Conservation (phyloP, 2,888 invertebrate genomes). For the Platycheirus albimanus region DNA sequence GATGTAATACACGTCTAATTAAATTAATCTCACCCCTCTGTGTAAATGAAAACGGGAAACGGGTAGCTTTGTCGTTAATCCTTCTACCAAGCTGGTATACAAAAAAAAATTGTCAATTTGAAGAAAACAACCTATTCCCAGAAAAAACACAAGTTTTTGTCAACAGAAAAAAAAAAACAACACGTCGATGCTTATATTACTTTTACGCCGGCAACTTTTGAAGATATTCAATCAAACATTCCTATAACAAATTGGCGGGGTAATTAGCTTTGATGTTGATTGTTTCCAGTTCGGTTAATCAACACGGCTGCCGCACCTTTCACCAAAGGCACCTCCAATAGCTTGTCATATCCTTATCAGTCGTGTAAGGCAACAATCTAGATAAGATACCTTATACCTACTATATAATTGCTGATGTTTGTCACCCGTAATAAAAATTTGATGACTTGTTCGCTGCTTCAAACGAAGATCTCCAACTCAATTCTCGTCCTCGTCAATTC, state of each 20-base stretch:
- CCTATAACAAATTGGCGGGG: conserved; percentile 81
- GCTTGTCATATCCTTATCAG: conserved; percentile 69
- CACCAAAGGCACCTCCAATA: conserved; percentile 32
- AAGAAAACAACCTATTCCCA: conserved; percentile 2
- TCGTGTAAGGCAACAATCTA: conserved; percentile 71
- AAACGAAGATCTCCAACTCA: conserved; percentile 66
- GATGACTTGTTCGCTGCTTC: conserved; percentile 45
- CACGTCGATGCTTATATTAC: neutral
- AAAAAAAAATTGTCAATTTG: conserved; percentile 1
- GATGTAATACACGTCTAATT: conserved; percentile 51
- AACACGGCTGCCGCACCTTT: conserved; percentile 73
- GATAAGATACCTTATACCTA: conserved; percentile 56
- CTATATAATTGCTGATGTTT: conserved; percentile 48
- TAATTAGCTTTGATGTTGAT: conserved; percentile 81
- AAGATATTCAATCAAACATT: conserved; percentile 71
- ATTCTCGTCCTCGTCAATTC: conserved; percentile 50
- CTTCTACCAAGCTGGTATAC: conserved; percentile 13
- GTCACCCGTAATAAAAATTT: conserved; percentile 68
- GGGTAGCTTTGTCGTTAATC: conserved; percentile 51
- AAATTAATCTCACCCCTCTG: conserved; percentile 64
- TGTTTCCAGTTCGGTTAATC: conserved; percentile 78
- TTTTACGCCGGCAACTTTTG: conserved; percentile 56
- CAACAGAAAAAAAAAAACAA: neutral
- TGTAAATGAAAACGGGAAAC: conserved; percentile 37
- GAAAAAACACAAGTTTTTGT: conserved; percentile 44